Base-by-base conservation (phyloP, 2,113 vertebrate species). In the Lipotes vexillifer region DNA sequence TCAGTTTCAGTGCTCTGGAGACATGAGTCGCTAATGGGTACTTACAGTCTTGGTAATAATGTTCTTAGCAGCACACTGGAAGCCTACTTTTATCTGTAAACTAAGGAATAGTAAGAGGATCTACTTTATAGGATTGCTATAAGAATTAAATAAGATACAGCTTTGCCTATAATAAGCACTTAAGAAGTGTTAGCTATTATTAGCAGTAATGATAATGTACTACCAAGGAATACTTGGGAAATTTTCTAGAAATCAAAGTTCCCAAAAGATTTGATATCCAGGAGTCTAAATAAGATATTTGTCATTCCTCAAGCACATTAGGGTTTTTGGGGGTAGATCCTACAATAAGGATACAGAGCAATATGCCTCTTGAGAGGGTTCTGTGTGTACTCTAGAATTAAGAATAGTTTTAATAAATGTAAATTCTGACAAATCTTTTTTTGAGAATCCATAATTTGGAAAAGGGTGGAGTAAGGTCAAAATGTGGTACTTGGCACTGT, bases 21-120 rank as follows among this genome's bases (percentile, higher is more conserved):
- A 90, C 20, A 3, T 15, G 96, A 97, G 84, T 86, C 36, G 72
- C 77, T 95, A 93, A 95, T 96, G 81, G 88, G 90, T 69, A 94
- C 88, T 95, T 96, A 18, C 7, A 68, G 80, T 20, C 75, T 95
- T 49, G 27, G 66, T 74, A 90, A 88, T 41, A 75, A 65, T n/a
- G 46, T 63, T 44, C 78, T 97, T 80, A 75, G 38, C 65, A 66
- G 69, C 71, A 65, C 7, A 36, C 36, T 59, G 55, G 36, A 72
- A 74, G 23, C 63, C 49, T 74, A 33, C 31, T 89, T 91, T 94
- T 86, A 71, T 78, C 82, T 89, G 41, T 61, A 74, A 96, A 92
- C 92, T 86, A 52, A 84, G 21, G 38, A 8, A 15, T 46, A 77
- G 66, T 46, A 38, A 83, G 33, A 69, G 41, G 23, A 69, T 72